Conservation (phyloP, 2,888 invertebrate genomes). For the Lepidochrysops patricia region DNA sequence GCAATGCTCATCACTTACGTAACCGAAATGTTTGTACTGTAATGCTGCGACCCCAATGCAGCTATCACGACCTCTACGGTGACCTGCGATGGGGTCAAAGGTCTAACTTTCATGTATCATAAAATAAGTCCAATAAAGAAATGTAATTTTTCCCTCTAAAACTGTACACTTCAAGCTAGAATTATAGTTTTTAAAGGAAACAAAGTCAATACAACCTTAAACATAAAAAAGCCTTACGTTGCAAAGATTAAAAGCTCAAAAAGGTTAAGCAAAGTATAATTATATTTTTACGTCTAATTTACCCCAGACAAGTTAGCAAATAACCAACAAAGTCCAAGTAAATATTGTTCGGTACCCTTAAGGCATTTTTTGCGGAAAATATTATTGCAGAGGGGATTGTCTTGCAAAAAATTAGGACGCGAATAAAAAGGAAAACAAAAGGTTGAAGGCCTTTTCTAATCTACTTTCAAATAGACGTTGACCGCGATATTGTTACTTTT, state of each 20-base stretch:
- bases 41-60: background rate
- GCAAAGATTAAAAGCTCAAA: conserved; percentile 7
- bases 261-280: background rate
- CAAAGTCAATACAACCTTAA: background rate
- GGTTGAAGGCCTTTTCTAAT: conserved; percentile 16
- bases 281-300: conserved; percentile 5
- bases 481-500: conserved; percentile 18
- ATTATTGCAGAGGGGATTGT: background rate
- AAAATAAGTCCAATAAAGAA: too few species aligned
- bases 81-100: background rate
- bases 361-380: background rate
- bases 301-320: conserved; percentile 1
- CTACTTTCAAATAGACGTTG: conserved; percentile 22
- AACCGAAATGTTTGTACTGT: conserved; percentile 19
- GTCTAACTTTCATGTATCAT: background rate
- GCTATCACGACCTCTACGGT: background rate
- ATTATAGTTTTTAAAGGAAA: too few species aligned
- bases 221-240: background rate
- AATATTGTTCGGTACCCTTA: conserved; percentile 3
- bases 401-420: background rate
- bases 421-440: conserved; percentile 11
- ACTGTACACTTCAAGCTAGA: too few species aligned
- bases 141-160: too few species aligned
- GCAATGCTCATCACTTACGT: conserved; percentile 23
- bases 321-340: conserved; percentile 3